A percentile compares a stretch with the other conserved stretches of the same genome.
These are phyloP conservation scores for Dendrocincla tyrannina DNA, from an alignment of 2,797 vertebrate genomes.

Conservation along the genomic window DNA sequence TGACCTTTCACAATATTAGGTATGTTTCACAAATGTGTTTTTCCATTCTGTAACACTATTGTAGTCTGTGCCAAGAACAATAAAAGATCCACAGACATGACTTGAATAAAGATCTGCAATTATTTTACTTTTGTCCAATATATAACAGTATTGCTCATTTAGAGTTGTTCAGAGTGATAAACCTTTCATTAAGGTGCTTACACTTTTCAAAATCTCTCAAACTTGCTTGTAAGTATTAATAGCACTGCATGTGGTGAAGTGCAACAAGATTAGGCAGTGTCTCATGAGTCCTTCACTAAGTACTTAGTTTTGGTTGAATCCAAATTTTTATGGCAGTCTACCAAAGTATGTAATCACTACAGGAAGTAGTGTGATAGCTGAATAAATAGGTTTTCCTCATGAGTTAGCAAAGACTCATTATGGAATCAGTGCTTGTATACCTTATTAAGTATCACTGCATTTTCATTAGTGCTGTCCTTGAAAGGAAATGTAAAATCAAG, in stretches of 20 bases:
- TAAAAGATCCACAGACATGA: not conserved
- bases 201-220: constrained; percentile 20
- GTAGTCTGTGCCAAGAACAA: not conserved
- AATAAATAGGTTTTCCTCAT: constrained; percentile 7
- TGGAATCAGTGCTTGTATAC: not conserved
- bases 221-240: not conserved
- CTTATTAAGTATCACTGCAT: not conserved
- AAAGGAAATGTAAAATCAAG: constrained; percentile 21
- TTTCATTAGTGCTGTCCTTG: not conserved
- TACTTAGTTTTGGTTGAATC: constrained; percentile 8
- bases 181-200: constrained; percentile 18
- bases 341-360: constrained; percentile 20
- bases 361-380: constrained; percentile 2
- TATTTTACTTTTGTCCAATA: not conserved
- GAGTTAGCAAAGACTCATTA: constrained; percentile 19
- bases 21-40: not conserved
- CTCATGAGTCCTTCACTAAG: not conserved
- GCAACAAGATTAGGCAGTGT: not conserved
- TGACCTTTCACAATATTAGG: not conserved
- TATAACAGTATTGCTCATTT: not conserved
- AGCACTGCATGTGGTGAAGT: not conserved
- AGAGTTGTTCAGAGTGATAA: not conserved
- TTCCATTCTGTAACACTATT: not conserved
- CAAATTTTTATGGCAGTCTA: constrained; percentile 5
- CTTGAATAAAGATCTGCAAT: not conserved